Evolutionary conservation across 2,113 vertebrate genomes (phyloP), one percentile per base, ranked within the genome.

Genomic region (Passer domesticus): DNA sequence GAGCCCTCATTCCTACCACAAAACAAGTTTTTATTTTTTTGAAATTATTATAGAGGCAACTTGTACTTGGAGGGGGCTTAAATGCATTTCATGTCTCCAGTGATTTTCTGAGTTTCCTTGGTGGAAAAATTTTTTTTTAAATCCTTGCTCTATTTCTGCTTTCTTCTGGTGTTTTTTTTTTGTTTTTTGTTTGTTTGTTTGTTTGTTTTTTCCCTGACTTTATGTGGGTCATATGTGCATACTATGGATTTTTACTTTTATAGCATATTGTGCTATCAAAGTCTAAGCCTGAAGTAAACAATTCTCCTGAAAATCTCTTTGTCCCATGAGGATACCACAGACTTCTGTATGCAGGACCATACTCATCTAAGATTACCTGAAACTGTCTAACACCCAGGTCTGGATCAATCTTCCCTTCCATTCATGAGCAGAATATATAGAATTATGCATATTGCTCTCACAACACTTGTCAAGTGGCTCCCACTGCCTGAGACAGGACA

Each of bases 21-120:
- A 86, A 81, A 72, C 6, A 90, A 47, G 67, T n/a, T 62, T 91
- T 67, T 66, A 31, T 62, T 50, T 66, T 83, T 77, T 75, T 31
- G 2, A 55, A 80, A 83, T 91, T 73, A 77, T 70, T 96, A 89
- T 83, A 75, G 89, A 91, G 13, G 67, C 62, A 37, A 44, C 63
- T 18, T 16, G 21, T 83, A 82, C 56, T 84, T 75, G 78, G 56
- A 63, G 28, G 17, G 33, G 37, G 9, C 33, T 91, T 70, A 87
- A 85, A 69, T 23, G 9, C 5, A 55, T 3, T 58, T 76, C 23
- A 12, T 12, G 11, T 85, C 67, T 87, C 20, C 37, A 39, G 22
- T n/a, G 41, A 53, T 91, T 87, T 79, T 83, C 53, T 52, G 39
- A 33, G 14, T 58, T 87, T 89, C 25, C 33, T 59, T 79, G 41